Percentiles rank a stretch among this genome's conserved stretches.
These are phyloP conservation scores for Ectropis crepuscularia DNA, from an alignment of 2,888 invertebrate species.

Conservation along the genomic window DNA sequence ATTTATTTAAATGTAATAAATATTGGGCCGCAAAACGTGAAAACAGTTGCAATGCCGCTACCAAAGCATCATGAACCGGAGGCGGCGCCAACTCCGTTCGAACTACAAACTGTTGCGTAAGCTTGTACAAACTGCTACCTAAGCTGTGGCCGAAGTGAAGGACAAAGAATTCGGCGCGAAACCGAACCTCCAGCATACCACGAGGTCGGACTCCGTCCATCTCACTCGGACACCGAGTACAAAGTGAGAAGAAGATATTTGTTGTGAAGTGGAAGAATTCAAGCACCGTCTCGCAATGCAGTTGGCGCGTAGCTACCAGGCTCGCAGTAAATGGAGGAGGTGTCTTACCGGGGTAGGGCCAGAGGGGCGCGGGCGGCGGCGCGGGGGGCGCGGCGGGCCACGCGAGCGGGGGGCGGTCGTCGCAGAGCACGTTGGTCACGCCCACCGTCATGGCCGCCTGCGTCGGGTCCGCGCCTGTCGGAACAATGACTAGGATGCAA, in stretches of 20 bases:
- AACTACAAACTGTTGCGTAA: conserved; percentile 6
- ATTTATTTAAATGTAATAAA: too few species aligned
- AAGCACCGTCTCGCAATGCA: conserved; percentile 77
- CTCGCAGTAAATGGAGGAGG: conserved; percentile 77
- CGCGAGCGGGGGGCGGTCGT: conserved; percentile 85
- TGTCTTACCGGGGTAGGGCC: conserved; percentile 91
- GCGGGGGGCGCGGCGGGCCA: conserved; percentile 82
- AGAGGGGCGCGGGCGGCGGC: conserved; percentile 88
- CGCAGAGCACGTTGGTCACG: conserved; percentile 87
- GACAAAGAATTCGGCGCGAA: conserved; percentile 53
- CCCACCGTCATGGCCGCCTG: conserved; percentile 88
- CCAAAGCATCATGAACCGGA: conserved; percentile 74
- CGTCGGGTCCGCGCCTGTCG: conserved; percentile 84
- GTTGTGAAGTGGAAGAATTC: conserved; percentile 32
- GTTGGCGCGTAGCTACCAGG: conserved; percentile 85
- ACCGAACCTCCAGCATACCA: conserved; percentile 28
- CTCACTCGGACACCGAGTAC: conserved; percentile 40
- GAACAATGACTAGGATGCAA: conserved; percentile 67
- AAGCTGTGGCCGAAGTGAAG: conserved; percentile 50
- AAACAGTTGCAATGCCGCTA: conserved; percentile 75
- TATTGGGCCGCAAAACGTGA: conserved; percentile 44
- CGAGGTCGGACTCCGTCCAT: conserved; percentile 35
- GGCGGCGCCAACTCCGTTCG: conserved; percentile 46
- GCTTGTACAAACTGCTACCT: neutral
- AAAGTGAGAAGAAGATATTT: conserved; percentile 34